These are phyloP conservation scores for Megalurothrips usitatus DNA, from an alignment of 2,888 invertebrate genomes.

Conservation along the genomic window DNA sequence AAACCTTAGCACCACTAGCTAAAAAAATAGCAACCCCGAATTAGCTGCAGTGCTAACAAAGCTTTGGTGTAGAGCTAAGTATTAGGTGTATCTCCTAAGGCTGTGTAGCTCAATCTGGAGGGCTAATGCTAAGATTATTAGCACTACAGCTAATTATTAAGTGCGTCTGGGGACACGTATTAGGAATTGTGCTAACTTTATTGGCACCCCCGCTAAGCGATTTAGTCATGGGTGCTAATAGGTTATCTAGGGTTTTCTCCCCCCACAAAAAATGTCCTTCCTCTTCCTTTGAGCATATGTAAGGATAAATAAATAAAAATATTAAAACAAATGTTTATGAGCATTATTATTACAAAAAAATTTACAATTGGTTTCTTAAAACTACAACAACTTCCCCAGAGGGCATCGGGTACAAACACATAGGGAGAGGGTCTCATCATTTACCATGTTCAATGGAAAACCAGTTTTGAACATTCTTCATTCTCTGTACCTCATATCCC, in stretches of 20 bases:
- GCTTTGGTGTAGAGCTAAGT: neutral
- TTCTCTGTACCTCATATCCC: neutral
- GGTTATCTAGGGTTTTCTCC: too few species aligned
- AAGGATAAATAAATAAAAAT: too few species aligned
- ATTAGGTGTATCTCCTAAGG: neutral
- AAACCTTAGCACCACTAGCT: neutral
- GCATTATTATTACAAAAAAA: too few species aligned
- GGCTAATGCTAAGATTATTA: neutral
- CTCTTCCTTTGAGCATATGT: too few species aligned
- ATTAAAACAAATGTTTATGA: too few species aligned
- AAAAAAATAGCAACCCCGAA: too few species aligned
- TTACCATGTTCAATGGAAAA: neutral
- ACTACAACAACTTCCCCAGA: slow-evolving; percentile 1
- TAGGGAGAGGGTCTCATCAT: neutral
- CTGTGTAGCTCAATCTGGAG: neutral
- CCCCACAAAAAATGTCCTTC: too few species aligned
- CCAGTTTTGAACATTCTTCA: neutral
- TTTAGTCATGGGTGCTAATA: too few species aligned
- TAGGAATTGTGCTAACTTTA: too few species aligned
- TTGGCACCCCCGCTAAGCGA: too few species aligned
- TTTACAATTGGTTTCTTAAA: neutral
- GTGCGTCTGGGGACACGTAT: too few species aligned
- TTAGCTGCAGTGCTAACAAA: neutral
- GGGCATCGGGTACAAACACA: neutral
- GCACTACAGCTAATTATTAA: too few species aligned